Evolutionary conservation across 2,113 vertebrate species (phyloP).

Genomic region (Eidolon helvum): DNA sequence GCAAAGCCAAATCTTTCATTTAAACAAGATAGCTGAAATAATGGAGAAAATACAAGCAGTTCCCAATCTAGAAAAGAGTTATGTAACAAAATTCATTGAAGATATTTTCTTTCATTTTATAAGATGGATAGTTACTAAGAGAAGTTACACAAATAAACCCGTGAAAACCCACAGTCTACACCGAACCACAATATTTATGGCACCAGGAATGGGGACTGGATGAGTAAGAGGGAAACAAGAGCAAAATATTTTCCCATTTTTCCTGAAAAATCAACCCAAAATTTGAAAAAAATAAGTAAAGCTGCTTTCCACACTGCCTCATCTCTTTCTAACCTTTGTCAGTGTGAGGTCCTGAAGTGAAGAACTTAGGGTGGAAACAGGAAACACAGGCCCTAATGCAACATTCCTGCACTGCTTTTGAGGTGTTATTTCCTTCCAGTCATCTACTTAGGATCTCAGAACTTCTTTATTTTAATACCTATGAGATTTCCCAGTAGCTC

Average conservation of each 20-base stretch:
- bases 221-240: not conserved
- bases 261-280: not conserved
- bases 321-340: not conserved
- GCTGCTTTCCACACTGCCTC: not conserved
- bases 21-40: not conserved
- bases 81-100: not conserved
- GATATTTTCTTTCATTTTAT: conserved; percentile 26
- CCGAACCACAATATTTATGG: not conserved
- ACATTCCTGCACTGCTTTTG: not conserved
- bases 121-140: not conserved
- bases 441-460: not conserved
- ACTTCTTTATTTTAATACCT: not conserved
- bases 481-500: not conserved
- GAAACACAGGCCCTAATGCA: not conserved
- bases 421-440: not conserved
- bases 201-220: no score
- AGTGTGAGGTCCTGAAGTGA: not conserved
- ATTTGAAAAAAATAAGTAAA: not conserved
- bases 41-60: not conserved
- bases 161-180: not conserved
- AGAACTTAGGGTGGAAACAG: not conserved
- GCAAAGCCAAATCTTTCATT: not conserved
- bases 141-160: not conserved
- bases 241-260: not conserved
- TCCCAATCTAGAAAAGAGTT: not conserved